Conservation (phyloP, 2,797 vertebrate species). For the Liasis olivaceus region DNA sequence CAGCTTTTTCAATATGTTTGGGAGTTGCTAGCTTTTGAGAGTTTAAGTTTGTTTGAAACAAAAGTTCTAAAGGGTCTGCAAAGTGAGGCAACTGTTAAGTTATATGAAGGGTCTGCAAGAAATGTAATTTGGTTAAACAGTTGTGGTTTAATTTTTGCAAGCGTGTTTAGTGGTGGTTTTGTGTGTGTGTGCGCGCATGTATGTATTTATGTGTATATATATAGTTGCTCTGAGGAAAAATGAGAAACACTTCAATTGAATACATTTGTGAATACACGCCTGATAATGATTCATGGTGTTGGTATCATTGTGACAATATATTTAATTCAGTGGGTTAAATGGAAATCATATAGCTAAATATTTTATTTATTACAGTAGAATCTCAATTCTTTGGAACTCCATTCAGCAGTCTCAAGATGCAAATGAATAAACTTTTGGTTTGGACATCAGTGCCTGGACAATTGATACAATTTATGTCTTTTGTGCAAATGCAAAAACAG, state of each 20-base stretch:
- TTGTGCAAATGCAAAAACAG: neutral
- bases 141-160: neutral
- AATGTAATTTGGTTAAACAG: neutral
- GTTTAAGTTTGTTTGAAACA: neutral
- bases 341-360: neutral
- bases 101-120: slow-evolving; percentile 16
- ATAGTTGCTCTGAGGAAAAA: neutral
- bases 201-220: neutral
- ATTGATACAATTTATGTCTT: neutral
- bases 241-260: neutral
- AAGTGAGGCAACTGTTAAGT: neutral
- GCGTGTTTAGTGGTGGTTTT: too few species aligned
- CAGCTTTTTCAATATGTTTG: neutral
- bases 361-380: neutral
- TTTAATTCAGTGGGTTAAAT: neutral
- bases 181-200: too few species aligned
- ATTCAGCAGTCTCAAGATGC: neutral
- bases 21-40: slow-evolving; percentile 3
- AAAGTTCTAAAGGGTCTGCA: neutral
- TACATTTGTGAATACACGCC: neutral
- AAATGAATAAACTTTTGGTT: neutral
- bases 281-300: neutral
- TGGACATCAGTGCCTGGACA: neutral
- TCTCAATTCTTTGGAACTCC: neutral
- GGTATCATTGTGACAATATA: neutral